Conservation (phyloP, 2,797 vertebrate species). For the Iguana delicatissima region DNA sequence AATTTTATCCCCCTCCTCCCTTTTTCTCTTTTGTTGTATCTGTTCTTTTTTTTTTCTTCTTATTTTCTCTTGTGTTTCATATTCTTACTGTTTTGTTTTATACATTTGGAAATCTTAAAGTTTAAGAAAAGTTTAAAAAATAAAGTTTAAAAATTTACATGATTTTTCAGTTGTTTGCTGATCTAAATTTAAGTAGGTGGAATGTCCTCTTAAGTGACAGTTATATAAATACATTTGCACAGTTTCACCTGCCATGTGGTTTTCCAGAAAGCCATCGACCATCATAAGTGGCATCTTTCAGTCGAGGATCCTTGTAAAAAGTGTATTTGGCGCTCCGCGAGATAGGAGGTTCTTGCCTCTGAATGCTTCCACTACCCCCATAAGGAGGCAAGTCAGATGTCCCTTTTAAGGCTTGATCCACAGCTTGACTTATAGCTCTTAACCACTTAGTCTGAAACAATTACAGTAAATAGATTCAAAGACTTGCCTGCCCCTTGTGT, state of each 20-base stretch:
- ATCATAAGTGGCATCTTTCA: constrained; percentile 93
- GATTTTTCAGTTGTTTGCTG: neutral
- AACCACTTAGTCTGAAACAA: constrained; percentile 92
- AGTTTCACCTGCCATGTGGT: constrained; percentile 91
- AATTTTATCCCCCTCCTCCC: too few relatives aligned
- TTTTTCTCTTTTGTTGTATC: too few relatives aligned
- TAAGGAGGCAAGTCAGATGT: constrained; percentile 74
- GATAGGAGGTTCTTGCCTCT: constrained; percentile 89
- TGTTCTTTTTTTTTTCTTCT: too few relatives aligned
- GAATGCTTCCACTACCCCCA: constrained; percentile 76
- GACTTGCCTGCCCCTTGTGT: neutral
- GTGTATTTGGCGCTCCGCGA: constrained; percentile 93
- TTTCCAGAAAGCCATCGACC: constrained; percentile 94
- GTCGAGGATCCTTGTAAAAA: constrained; percentile 93
- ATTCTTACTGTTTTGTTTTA: too few relatives aligned
- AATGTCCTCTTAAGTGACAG: neutral
- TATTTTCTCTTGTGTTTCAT: too few relatives aligned
- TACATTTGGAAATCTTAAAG: too few relatives aligned
- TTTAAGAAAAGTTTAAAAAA: too few relatives aligned
- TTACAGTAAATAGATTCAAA: constrained; percentile 28
- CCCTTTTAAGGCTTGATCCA: constrained; percentile 90
- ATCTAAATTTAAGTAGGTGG: neutral
- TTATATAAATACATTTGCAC: neutral
- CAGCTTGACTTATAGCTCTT: constrained; percentile 94
- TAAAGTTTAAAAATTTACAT: too few relatives aligned